These are phyloP conservation scores for Anguilla megastoma DNA, from an alignment of 2,797 vertebrate genomes.

Conservation along the genomic window DNA sequence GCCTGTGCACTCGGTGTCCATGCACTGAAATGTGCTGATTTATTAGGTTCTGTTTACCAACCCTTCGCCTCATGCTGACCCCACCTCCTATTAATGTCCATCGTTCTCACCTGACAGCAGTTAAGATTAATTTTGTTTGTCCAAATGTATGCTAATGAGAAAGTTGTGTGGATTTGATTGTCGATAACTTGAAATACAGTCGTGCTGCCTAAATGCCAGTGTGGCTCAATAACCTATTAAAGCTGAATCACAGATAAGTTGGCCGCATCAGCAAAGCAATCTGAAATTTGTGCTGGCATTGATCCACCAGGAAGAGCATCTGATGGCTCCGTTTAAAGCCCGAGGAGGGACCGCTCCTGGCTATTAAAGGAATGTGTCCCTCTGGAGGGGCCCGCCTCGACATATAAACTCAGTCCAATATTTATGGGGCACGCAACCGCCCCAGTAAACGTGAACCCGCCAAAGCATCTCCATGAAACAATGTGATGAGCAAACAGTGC, in stretches of 20 bases:
- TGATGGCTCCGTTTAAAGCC: slow-evolving; percentile 79
- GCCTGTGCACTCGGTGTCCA: not conserved
- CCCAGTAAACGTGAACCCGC: not conserved
- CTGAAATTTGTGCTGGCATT: slow-evolving; percentile 85
- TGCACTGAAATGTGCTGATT: slow-evolving; percentile 7
- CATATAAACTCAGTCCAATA: slow-evolving; percentile 63
- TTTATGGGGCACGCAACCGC: slow-evolving; percentile 61
- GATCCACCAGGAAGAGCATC: slow-evolving; percentile 79
- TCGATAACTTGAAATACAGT: slow-evolving; percentile 79
- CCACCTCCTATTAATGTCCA: slow-evolving; percentile 28
- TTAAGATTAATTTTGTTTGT: slow-evolving; percentile 73
- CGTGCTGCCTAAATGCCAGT: slow-evolving; percentile 75
- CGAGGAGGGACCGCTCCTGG: slow-evolving; percentile 59
- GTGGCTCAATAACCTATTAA: slow-evolving; percentile 85
- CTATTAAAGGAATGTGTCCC: slow-evolving; percentile 11
- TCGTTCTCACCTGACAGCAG: slow-evolving; percentile 59
- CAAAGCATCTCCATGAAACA: not conserved
- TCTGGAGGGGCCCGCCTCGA: not conserved
- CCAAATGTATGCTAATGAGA: slow-evolving; percentile 82
- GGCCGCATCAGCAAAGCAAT: slow-evolving; percentile 79
- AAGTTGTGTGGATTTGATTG: slow-evolving; percentile 77
- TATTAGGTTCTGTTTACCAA: slow-evolving; percentile 28
- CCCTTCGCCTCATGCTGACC: not conserved
- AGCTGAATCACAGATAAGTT: slow-evolving; percentile 83
- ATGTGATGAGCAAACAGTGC: not conserved